phyloP scores from a whole-genome alignment of 1,140 invertebrate genomes.

The Drosophila hydei region DNA sequence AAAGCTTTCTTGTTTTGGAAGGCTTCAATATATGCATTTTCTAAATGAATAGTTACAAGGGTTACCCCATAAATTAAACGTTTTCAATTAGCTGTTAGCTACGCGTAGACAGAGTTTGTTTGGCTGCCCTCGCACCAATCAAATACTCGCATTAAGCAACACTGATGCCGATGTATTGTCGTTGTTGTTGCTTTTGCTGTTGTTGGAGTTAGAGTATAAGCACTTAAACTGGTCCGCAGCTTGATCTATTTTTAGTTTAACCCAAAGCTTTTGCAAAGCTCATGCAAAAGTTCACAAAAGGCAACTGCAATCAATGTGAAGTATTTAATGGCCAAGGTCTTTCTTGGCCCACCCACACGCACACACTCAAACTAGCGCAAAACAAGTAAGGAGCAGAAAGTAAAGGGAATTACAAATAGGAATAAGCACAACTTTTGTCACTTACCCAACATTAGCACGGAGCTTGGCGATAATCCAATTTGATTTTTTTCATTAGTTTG shows the following conservation, averaged over 20 bases:
- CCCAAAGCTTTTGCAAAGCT: constrained; percentile 34
- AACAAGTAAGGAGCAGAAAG: background rate
- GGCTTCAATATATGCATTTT: background rate
- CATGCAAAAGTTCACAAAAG: constrained; percentile 23
- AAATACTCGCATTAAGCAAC: constrained; percentile 22
- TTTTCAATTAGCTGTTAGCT: background rate
- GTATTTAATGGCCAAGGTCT: constrained; percentile 36
- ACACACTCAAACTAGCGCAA: background rate
- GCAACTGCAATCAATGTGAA: constrained; percentile 27
- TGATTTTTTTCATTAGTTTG: constrained; percentile 41
- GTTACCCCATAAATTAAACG: background rate
- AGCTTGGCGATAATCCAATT: constrained; percentile 50
- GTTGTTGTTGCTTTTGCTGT: constrained; percentile 21
- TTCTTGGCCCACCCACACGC: constrained; percentile 34
- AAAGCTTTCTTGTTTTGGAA: background rate
- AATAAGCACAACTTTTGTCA: constrained; percentile 22
- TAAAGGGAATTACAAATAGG: background rate
- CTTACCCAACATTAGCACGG: constrained; percentile 40
- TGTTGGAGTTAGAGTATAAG: constrained; percentile 26
- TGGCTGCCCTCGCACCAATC: constrained; percentile 27
- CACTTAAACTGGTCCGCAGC: constrained; percentile 43
- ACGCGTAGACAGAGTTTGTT: background rate
- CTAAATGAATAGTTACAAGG: background rate
- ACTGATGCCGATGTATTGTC: constrained; percentile 7
- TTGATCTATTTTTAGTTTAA: constrained; percentile 50